These are phyloP conservation scores for Cantharis lateralis DNA, from an alignment of 2,888 invertebrate genomes.

Conservation along the genomic window DNA sequence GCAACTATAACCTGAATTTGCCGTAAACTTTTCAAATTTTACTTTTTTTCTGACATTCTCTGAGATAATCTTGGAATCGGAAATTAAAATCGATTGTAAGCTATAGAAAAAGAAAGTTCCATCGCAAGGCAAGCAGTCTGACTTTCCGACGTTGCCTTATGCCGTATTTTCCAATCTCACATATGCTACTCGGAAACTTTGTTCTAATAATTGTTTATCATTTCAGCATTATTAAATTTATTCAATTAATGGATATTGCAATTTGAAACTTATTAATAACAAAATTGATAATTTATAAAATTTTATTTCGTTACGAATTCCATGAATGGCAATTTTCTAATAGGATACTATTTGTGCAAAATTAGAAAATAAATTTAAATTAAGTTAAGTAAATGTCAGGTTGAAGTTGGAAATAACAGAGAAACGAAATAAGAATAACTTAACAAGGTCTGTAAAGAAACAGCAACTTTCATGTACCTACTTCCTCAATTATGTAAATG, in stretches of 20 bases:
- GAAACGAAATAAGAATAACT: constrained; percentile 49
- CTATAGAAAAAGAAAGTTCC: constrained; percentile 36
- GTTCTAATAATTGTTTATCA: constrained; percentile 44
- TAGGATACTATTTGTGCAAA: background rate
- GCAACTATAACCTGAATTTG: constrained; percentile 16
- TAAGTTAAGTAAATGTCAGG: constrained; percentile 49
- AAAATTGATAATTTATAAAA: background rate
- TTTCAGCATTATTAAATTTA: constrained; percentile 15
- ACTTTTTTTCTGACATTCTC: constrained; percentile 31
- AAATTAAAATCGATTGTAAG: constrained; percentile 45
- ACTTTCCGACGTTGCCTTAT: constrained; percentile 22
- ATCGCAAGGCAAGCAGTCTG: constrained; percentile 34
- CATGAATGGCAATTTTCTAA: background rate
- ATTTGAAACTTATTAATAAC: background rate
- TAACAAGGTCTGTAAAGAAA: constrained; percentile 48
- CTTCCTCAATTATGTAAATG: constrained; percentile 53
- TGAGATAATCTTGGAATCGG: constrained; percentile 43
- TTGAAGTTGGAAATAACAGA: constrained; percentile 48
- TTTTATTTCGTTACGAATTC: background rate
- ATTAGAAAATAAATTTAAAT: constrained; percentile 41
- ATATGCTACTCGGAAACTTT: constrained; percentile 44
- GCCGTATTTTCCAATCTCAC: constrained; percentile 39
- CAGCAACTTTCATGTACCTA: constrained; percentile 47
- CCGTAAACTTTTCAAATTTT: constrained; percentile 34
- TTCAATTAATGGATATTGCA: background rate